Percentiles rank a stretch among this genome's conserved stretches.
Evolutionary conservation across 2,888 invertebrate species (phyloP).

Genomic region (Chloroclysta siterata): DNA sequence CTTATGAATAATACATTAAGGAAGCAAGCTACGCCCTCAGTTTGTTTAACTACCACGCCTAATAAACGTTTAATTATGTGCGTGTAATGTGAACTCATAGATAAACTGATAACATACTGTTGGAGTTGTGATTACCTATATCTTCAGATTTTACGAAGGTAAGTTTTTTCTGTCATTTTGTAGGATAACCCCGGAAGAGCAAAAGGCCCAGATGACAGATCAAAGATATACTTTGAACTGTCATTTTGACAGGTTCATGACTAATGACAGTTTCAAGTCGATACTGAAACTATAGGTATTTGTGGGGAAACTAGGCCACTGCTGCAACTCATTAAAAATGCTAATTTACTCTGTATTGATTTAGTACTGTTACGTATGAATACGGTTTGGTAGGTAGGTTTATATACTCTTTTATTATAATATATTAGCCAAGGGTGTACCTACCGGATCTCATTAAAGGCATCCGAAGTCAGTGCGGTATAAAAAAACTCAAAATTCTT

Average conservation of each 20-base stretch:
- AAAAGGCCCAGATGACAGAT: background rate
- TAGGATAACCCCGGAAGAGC: background rate
- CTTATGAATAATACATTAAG: constrained; percentile 52
- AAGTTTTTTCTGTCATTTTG: constrained; percentile 4
- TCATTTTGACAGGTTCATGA: background rate
- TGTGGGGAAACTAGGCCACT: background rate
- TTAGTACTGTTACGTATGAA: background rate
- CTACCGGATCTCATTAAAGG: no score
- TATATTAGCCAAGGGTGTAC: background rate
- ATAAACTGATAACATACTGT: constrained; percentile 23
- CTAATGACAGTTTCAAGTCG: background rate
- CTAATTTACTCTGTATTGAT: background rate
- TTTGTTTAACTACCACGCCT: constrained; percentile 42
- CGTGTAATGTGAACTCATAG: constrained; percentile 44
- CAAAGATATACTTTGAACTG: background rate
- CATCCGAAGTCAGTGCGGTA: no score
- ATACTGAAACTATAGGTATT: background rate
- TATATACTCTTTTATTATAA: background rate
- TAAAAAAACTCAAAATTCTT: no score
- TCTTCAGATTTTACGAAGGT: constrained; percentile 16
- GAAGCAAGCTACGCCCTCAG: constrained; percentile 58
- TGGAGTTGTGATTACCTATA: constrained; percentile 15
- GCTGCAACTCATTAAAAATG: background rate
- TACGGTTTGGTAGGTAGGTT: background rate
- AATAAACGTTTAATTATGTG: constrained; percentile 51